Evolutionary conservation across 2,888 invertebrate species (phyloP), one percentile per base, ranked within the genome.

Genomic region (Drosophila gaucha): DNA sequence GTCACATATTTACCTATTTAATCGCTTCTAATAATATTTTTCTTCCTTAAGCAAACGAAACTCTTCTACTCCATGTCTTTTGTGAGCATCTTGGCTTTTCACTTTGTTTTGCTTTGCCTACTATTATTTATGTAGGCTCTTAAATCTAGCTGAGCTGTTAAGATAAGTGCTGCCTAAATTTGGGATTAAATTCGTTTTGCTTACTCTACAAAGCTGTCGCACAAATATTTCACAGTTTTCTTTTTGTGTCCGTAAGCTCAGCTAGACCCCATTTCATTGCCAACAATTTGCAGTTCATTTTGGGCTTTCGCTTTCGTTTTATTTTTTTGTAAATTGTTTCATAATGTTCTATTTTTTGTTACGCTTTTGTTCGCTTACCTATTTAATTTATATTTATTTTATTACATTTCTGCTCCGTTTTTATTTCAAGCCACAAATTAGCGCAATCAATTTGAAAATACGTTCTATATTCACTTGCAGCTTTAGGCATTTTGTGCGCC

Each of bases 381-480:
- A 51, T 60, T 60, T 55, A 47, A 55, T 56, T 52, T 62, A 1
- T 26, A 26, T 49, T 38, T 49, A 30, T 67, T 68, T 43, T 18
- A 16, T 38, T 28, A 18, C 12, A 16, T 44, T 31, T 16, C 8
- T 18, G 26, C 47, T 14, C 9, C 18, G 28, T 16, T 36, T 54
- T 28, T 28, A 31, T 66, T 55, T 36, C 56, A 49, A 41, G 44
- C 55, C 68, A 60, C 74, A 86, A 77, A 83, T 86, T 82, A 83
- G 69, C 77, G 44, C 55, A 86, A 83, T 82, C 67, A 82, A 77
- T 83, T 83, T 69, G 64, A 49, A 66, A 77, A 83, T 69, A 74
- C 59, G 51, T 70, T 69, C 67, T 31, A 49, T 57, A 72, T 52
- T 46, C 43, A 33, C 26, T 38, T 31, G 33, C 10, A 16, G 55